phyloP scores from a whole-genome alignment of 2,113 vertebrate genomes.

The Poeciliopsis retropinna region DNA sequence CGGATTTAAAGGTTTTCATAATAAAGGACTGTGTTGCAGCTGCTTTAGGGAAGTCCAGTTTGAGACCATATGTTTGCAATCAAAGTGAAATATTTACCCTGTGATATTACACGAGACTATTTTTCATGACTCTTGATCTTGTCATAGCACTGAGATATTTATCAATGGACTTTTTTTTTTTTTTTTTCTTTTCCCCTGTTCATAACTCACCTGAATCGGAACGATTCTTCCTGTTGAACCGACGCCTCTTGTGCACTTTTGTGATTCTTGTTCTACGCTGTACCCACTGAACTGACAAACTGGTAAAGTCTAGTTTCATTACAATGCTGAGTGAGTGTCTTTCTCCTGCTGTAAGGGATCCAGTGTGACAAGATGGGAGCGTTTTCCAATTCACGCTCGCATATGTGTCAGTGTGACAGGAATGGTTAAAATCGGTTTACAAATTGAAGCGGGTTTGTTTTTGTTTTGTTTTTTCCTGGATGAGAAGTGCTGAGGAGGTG shows the following conservation, averaged over 20 bases:
- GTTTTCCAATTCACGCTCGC: neutral
- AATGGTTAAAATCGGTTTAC: neutral
- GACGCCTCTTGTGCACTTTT: conserved; percentile 79
- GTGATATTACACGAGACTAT: conserved; percentile 69
- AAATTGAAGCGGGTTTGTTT: neutral
- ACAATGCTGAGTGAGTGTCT: conserved; percentile 69
- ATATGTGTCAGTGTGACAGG: neutral
- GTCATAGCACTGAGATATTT: conserved; percentile 69
- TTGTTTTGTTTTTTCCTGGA: conserved; percentile 18
- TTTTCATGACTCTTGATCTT: conserved; percentile 71
- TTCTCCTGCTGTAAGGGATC: conserved; percentile 6
- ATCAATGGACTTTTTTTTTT: conserved; percentile 43
- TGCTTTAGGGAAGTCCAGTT: conserved; percentile 27
- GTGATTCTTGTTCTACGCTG: conserved; percentile 88
- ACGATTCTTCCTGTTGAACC: conserved; percentile 64
- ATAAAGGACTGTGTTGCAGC: conserved; percentile 2
- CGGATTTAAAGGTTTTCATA: conserved; percentile 31
- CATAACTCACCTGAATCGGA: conserved; percentile 45
- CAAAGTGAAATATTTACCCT: conserved; percentile 58
- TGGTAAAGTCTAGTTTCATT: conserved; percentile 91
- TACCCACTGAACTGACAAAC: conserved; percentile 83
- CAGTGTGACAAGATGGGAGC: neutral
- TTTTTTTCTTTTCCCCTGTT: conserved; percentile 9
- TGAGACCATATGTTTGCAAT: conserved; percentile 43
- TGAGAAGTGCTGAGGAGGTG: conserved; percentile 42